These are phyloP conservation scores for Cephus pygmeus DNA, from an alignment of 2,888 invertebrate species.

Conservation along the genomic window DNA sequence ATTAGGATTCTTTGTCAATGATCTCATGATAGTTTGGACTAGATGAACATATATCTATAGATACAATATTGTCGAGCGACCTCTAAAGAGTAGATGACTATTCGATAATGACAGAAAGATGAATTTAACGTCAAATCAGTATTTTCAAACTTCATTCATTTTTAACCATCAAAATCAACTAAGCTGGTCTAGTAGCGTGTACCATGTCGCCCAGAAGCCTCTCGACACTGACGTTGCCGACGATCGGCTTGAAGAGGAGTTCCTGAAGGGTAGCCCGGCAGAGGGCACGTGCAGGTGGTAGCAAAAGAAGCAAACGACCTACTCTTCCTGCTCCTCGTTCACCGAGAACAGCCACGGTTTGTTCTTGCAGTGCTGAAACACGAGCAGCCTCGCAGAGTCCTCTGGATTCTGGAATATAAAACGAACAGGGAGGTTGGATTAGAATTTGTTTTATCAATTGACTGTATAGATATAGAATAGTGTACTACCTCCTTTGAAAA, in stretches of 20 bases:
- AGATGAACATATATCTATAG: background rate
- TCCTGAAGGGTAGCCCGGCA: constrained; percentile 72
- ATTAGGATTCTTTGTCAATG: background rate
- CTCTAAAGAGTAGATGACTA: background rate
- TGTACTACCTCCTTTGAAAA: constrained; percentile 82
- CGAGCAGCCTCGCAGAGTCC: constrained; percentile 73
- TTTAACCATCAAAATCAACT: background rate
- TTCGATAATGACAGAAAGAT: background rate
- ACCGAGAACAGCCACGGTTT: constrained; percentile 81
- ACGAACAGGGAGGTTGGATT: background rate
- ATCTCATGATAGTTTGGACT: background rate
- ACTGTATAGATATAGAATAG: constrained; percentile 1
- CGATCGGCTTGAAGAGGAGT: constrained; percentile 82
- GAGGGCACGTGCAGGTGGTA: constrained; percentile 74
- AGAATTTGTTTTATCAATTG: background rate
- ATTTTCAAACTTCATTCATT: background rate
- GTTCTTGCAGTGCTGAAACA: constrained; percentile 81
- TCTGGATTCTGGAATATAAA: constrained; percentile 68
- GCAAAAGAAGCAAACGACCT: constrained; percentile 78
- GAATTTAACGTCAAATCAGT: background rate
- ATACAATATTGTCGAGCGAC: background rate
- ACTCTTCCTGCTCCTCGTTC: constrained; percentile 79
- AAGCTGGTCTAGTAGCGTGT: constrained; percentile 54
- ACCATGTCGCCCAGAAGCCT: constrained; percentile 77
- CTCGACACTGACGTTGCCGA: constrained; percentile 80